phyloP scores from a whole-genome alignment of 2,797 vertebrate genomes.

The Distichodus sexfasciatus region DNA sequence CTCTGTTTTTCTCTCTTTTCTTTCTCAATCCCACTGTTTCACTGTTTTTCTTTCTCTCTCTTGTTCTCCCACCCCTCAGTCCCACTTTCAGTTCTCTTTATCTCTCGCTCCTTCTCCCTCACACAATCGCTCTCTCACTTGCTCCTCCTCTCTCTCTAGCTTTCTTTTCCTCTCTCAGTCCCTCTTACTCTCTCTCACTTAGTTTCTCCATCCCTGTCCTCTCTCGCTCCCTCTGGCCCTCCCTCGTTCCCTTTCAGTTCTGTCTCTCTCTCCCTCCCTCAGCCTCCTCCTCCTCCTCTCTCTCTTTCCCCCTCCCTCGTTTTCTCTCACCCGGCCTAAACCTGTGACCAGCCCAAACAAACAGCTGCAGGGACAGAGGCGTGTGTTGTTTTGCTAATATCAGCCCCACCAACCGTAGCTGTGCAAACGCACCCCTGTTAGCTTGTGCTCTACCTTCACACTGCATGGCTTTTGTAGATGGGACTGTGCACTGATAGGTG shows the following conservation, averaged over 20 bases:
- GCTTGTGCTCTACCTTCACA: neutral
- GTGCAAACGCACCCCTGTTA: slow-evolving; percentile 28
- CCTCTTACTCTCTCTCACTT: neutral
- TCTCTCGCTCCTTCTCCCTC: neutral
- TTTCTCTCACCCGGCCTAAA: neutral
- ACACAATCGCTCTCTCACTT: neutral
- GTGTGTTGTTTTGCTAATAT: slow-evolving; percentile 22
- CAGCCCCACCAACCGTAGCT: slow-evolving; percentile 22
- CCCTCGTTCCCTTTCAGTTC: neutral
- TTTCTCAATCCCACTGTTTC: neutral
- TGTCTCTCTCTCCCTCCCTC: neutral
- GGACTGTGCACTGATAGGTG: neutral
- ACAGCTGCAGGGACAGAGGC: slow-evolving; percentile 10
- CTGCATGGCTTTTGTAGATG: neutral
- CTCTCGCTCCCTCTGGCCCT: neutral
- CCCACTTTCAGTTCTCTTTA: neutral
- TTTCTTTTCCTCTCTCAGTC: neutral
- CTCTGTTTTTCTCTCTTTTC: neutral
- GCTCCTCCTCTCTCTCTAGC: neutral
- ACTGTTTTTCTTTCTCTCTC: neutral
- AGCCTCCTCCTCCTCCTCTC: neutral
- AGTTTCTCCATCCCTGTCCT: neutral
- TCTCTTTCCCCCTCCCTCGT: neutral
- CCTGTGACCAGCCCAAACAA: slow-evolving; percentile 26
- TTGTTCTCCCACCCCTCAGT: neutral